A percentile compares a stretch with the other conserved stretches of the same genome.
phyloP scores from a whole-genome alignment of 2,113 vertebrate genomes.

The Lota lota region DNA sequence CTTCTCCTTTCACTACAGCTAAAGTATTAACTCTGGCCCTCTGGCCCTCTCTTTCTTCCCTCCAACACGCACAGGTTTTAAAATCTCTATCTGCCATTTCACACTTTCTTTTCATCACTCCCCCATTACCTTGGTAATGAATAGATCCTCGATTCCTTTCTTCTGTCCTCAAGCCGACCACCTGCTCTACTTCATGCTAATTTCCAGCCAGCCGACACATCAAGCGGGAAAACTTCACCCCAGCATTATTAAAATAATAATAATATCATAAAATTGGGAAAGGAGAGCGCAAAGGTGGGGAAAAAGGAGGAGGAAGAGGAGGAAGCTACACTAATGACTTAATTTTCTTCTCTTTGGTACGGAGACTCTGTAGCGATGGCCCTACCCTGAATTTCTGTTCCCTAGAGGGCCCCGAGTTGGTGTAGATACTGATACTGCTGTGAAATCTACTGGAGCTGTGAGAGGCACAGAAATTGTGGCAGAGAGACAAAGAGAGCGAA shows the following conservation, averaged over 20 bases:
- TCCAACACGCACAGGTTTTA: slow-evolving; percentile 40
- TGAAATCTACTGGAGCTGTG: slow-evolving; percentile 28
- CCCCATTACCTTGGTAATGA: slow-evolving; percentile 64
- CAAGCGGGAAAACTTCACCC: not conserved
- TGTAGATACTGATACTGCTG: slow-evolving; percentile 16
- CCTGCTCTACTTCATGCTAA: slow-evolving; percentile 51
- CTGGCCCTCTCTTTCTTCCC: slow-evolving; percentile 47
- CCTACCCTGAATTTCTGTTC: not conserved
- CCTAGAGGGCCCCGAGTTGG: not conserved
- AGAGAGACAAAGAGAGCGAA: not conserved
- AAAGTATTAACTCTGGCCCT: slow-evolving; percentile 25
- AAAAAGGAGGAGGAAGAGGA: slow-evolving; percentile 17
- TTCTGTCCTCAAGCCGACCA: slow-evolving; percentile 25
- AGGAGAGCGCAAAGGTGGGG: not conserved
- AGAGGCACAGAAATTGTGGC: slow-evolving; percentile 24
- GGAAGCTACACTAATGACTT: slow-evolving; percentile 53
- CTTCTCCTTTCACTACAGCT: slow-evolving; percentile 20
- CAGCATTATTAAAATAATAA: too few relatives aligned
- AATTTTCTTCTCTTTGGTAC: slow-evolving; percentile 43
- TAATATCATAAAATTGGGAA: slow-evolving; percentile 17
- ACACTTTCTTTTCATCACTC: slow-evolving; percentile 58
- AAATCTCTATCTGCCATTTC: slow-evolving; percentile 56
- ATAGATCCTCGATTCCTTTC: slow-evolving; percentile 42
- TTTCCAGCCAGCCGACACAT: slow-evolving; percentile 24
- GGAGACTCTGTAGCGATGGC: not conserved